A percentile compares a stretch with the other conserved stretches of the same genome.
phyloP scores from a whole-genome alignment of 2,797 vertebrate genomes.

The Danio jaintianensis region DNA sequence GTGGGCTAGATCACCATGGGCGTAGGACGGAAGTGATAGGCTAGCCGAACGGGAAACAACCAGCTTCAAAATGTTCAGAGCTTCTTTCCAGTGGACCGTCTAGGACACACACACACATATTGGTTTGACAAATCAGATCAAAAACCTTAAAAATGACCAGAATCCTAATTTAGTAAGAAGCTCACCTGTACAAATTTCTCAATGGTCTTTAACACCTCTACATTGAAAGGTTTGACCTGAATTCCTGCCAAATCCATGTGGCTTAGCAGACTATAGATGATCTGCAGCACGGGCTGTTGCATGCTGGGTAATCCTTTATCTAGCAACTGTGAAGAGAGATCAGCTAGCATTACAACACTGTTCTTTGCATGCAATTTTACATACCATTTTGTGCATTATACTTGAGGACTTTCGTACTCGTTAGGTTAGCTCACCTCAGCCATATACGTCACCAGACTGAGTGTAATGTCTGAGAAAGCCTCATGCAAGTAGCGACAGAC shows the following conservation, averaged over 20 bases:
- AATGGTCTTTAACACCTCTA: slow-evolving; percentile 95
- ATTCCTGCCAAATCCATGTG: slow-evolving; percentile 94
- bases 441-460: slow-evolving; percentile 97
- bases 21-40: slow-evolving; percentile 90
- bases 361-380: neutral
- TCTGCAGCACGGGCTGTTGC: slow-evolving; percentile 96
- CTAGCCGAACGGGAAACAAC: slow-evolving; percentile 97
- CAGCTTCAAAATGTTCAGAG: slow-evolving; percentile 94
- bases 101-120: slow-evolving; percentile 62
- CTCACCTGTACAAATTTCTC: slow-evolving; percentile 97
- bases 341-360: neutral
- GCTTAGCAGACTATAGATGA: slow-evolving; percentile 96
- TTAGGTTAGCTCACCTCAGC: slow-evolving; percentile 85
- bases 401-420: neutral
- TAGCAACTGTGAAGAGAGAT: slow-evolving; percentile 80
- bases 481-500: slow-evolving; percentile 98
- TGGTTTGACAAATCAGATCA: slow-evolving; percentile 15
- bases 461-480: slow-evolving; percentile 92
- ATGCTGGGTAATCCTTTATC: slow-evolving; percentile 96
- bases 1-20: slow-evolving; percentile 90
- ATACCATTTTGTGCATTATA: neutral
- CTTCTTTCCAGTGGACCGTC: slow-evolving; percentile 97
- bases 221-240: slow-evolving; percentile 94
- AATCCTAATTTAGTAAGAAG: neutral
- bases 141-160: slow-evolving; percentile 5